A percentile compares a stretch with the other conserved stretches of the same genome.
phyloP scores from a whole-genome alignment of 2,797 vertebrate species.

The Natrix natrix region DNA sequence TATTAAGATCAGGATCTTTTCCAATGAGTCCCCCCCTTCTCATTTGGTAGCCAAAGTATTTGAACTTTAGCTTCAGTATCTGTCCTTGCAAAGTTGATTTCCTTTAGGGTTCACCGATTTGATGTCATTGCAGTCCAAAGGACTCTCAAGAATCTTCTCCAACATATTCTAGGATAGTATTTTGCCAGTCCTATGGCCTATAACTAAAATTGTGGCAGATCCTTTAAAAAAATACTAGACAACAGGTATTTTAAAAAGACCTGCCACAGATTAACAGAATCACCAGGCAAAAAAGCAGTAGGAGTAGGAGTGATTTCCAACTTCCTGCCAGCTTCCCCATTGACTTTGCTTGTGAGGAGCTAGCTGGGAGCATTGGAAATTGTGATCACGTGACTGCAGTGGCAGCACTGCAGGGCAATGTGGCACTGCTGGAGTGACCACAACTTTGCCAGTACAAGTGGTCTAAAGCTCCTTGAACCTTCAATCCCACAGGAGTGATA shows the following conservation, averaged over 20 bases:
- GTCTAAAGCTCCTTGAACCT: not conserved
- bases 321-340: not conserved
- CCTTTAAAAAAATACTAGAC: not conserved
- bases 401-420: not conserved
- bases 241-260: not conserved
- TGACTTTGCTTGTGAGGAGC: not conserved
- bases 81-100: not conserved
- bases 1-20: not conserved
- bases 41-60: not conserved
- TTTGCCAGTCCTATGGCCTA: conserved; percentile 46
- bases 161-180: not conserved
- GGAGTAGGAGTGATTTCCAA: not conserved
- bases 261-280: not conserved
- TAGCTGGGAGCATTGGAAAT: not conserved
- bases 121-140: not conserved
- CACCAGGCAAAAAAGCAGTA: not conserved
- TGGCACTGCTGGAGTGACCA: not conserved
- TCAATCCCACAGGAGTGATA: not conserved
- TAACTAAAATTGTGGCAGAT: conserved; percentile 7
- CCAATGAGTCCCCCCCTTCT: not conserved
- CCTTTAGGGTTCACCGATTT: not conserved
- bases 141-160: not conserved
- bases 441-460: not conserved
- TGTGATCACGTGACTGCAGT: not conserved
- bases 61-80: not conserved